Conservation (phyloP, 2,888 invertebrate genomes). For the Dolichopus griseipennis region DNA sequence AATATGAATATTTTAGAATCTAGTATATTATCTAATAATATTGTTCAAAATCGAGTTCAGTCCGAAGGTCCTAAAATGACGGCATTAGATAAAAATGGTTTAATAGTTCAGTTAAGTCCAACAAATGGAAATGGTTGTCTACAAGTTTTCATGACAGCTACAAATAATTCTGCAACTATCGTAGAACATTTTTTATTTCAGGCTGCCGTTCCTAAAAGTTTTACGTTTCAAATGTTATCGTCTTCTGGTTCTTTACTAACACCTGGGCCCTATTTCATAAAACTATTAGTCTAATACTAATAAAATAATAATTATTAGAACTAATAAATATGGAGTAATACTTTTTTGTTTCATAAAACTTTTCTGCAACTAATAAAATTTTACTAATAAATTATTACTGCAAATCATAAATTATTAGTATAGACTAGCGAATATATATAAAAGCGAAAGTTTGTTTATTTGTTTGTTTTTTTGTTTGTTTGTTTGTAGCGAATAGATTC, state of each 20-base stretch:
- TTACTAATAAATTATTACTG: no score
- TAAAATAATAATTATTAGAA: no score
- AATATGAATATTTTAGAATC: background rate
- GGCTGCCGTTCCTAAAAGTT: conserved; percentile 62
- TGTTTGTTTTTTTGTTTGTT: no score
- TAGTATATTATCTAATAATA: background rate
- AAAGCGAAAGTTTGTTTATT: no score
- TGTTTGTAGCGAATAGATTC: no score
- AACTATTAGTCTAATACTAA: no score
- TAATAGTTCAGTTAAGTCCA: conserved; percentile 68
- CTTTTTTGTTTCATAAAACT: no score
- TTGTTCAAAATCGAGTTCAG: conserved; percentile 19
- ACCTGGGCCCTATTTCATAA: no score
- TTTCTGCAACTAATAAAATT: no score
- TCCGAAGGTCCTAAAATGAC: conserved; percentile 46
- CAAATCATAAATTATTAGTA: no score
- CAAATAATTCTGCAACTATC: conserved; percentile 58
- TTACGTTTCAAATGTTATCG: conserved; percentile 91
- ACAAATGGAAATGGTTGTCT: conserved; percentile 57
- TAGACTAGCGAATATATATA: no score
- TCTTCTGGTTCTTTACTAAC: conserved; percentile 81
- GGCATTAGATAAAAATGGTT: conserved; percentile 77
- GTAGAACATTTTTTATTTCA: conserved; percentile 87
- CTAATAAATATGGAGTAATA: no score
- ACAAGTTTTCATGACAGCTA: conserved; percentile 71